Conservation (phyloP, 37 sponge, comb jelly and placozoan genomes). For the Aphrocallistes beatrix region DNA sequence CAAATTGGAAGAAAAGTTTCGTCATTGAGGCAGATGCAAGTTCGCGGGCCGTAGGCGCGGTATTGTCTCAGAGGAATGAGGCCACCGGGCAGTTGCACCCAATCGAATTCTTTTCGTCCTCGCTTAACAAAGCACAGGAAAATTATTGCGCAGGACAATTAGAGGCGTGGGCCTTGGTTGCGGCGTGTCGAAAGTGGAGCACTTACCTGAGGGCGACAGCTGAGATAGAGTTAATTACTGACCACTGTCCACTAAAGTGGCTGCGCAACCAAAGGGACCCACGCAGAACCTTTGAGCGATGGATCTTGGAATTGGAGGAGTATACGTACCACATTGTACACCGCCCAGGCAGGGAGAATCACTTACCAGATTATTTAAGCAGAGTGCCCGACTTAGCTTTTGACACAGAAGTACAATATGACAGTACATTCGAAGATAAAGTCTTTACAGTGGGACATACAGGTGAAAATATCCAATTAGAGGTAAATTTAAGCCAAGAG, state of each 20-base stretch:
- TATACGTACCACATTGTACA: neutral
- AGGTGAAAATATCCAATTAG: no score
- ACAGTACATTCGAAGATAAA: neutral
- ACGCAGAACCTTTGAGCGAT: neutral
- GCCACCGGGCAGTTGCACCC: neutral
- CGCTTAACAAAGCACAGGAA: neutral
- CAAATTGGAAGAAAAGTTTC: conserved; percentile 6
- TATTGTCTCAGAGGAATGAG: neutral
- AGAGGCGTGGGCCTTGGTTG: neutral
- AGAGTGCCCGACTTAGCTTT: neutral
- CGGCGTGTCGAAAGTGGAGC: neutral
- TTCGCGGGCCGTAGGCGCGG: conserved; percentile 14
- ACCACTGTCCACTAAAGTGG: neutral
- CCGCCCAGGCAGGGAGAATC: neutral
- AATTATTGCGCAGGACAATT: neutral
- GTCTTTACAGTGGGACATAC: neutral
- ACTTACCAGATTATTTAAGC: conserved; percentile 2
- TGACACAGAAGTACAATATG: neutral
- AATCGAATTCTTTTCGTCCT: neutral
- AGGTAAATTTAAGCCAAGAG: neutral
- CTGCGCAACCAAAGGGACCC: neutral
- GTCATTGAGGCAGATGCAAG: conserved; percentile 37
- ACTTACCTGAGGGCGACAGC: neutral
- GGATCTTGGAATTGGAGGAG: neutral
- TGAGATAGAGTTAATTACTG: neutral